phyloP scores from a whole-genome alignment of 2,888 invertebrate species.

The Trichopoda pennipes region DNA sequence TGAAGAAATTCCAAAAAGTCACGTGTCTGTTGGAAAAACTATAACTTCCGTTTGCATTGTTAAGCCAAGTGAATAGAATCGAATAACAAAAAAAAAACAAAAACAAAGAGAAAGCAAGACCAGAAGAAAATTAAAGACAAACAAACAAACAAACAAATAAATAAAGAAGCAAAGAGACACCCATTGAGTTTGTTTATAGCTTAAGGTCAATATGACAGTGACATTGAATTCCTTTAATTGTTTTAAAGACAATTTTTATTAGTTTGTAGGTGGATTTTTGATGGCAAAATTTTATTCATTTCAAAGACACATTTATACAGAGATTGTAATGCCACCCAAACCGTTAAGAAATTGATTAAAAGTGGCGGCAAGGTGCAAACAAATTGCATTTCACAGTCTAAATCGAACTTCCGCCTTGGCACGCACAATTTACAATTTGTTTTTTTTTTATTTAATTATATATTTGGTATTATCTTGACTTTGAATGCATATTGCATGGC shows the following conservation, averaged over 20 bases:
- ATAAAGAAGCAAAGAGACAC: no score
- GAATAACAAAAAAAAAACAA: not conserved
- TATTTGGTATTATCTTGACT: conserved; percentile 27
- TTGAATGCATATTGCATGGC: conserved; percentile 46
- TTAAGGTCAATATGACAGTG: conserved; percentile 52
- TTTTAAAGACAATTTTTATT: conserved; percentile 6
- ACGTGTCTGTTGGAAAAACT: conserved; percentile 51
- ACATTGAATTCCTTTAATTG: conserved; percentile 27
- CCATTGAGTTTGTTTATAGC: conserved; percentile 58
- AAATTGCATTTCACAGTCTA: conserved; percentile 48
- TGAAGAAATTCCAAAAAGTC: conserved; percentile 54
- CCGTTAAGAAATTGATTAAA: conserved; percentile 77
- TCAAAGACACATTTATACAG: not conserved
- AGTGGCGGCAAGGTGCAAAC: conserved; percentile 76
- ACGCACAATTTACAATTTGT: conserved; percentile 56
- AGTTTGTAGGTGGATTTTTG: conserved; percentile 21
- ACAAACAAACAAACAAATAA: no score
- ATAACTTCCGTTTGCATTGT: conserved; percentile 63
- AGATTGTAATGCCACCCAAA: conserved; percentile 74
- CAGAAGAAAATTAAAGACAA: not conserved
- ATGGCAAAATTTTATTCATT: not conserved
- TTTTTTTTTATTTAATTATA: conserved; percentile 19
- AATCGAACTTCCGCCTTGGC: conserved; percentile 62
- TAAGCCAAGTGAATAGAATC: not conserved
- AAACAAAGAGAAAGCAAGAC: not conserved